Evolutionary conservation across 2,888 invertebrate genomes (phyloP).

Genomic region (Nezara viridula): DNA sequence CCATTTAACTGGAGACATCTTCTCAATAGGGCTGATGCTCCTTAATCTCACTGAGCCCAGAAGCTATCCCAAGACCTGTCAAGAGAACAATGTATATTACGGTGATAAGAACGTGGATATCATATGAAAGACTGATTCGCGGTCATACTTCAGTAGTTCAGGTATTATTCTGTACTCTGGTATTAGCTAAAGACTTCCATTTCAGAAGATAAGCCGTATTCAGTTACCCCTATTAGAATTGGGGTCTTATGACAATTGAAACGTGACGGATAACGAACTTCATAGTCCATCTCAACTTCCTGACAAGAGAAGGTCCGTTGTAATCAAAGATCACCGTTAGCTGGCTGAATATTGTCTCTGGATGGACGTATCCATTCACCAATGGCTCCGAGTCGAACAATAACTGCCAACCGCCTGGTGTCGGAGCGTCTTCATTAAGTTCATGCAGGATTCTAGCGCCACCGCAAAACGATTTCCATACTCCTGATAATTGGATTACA

Average conservation of each 20-base stretch:
- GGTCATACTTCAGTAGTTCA: neutral
- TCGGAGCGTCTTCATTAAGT: neutral
- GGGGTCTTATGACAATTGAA: neutral
- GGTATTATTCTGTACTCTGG: neutral
- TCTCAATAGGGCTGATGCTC: neutral
- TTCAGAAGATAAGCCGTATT: neutral
- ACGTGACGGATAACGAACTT: slow-evolving; percentile 21
- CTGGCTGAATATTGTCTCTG: slow-evolving; percentile 24
- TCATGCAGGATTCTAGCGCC: slow-evolving; percentile 48
- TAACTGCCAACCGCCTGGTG: neutral
- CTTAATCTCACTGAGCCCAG: neutral
- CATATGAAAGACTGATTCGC: neutral
- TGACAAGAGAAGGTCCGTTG: slow-evolving; percentile 30
- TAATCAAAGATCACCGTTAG: slow-evolving; percentile 43
- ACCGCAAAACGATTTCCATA: slow-evolving; percentile 38
- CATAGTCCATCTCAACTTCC: neutral
- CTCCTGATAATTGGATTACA: slow-evolving; percentile 41
- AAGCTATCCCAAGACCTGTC: neutral
- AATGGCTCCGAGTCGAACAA: neutral
- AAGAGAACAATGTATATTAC: neutral
- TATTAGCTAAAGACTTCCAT: neutral
- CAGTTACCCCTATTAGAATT: neutral
- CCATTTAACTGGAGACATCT: neutral
- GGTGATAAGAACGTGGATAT: neutral
- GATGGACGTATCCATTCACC: slow-evolving; percentile 4